Evolutionary conservation across 2,113 vertebrate genomes (phyloP), one percentile per base, ranked within the genome.

Genomic region (Saguinus midas): DNA sequence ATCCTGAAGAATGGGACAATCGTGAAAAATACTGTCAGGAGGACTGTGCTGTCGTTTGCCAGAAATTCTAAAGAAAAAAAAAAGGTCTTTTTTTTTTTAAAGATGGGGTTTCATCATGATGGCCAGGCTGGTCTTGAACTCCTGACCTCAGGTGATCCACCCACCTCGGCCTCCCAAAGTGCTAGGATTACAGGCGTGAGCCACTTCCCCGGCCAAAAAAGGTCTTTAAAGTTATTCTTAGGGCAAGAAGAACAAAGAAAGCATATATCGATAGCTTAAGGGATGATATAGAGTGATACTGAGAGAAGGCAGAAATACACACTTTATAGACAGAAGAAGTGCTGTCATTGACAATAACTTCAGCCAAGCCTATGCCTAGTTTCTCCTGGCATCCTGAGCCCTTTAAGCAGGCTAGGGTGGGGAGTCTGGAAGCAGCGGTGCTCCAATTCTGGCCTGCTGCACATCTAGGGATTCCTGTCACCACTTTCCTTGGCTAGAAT

Each of bases 261-360:
- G n/a, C 75, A 16, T 5, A 9, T 37, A 14, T 8, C 6, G 7
- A 1, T 72, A 35, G 76, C 37, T 17, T 2, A 45, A 45, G 55
- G n/a, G 76, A 9, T 0, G 0, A 9, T 3, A 29, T 29, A 17
- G 70, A 18, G 17, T 1, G n/a, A 25, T 29, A 8, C 37, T 73
- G 40, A 25, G 35, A 52, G 85, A 40, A 43, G 72, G 73, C 52
- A 20, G 72, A 72, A 27, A 70, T 2, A 11, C 0, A 21, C 76
- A 29, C 35, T 11, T 21, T n/a, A 21, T 1, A 6, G 61, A 20
- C 40, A 17, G 52, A 48, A 50, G 57, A 35, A 64, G 29, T 17
- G 80, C 37, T 37, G 21, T 17, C 29, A 7, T 2, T 3, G 1
- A 66, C 37, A 13, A 25, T 8, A 18, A 25, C 18, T 13, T 40